A percentile compares a stretch with the other conserved stretches of the same genome.
phyloP scores from a whole-genome alignment of 2,113 vertebrate species.

The Clinocottus analis region DNA sequence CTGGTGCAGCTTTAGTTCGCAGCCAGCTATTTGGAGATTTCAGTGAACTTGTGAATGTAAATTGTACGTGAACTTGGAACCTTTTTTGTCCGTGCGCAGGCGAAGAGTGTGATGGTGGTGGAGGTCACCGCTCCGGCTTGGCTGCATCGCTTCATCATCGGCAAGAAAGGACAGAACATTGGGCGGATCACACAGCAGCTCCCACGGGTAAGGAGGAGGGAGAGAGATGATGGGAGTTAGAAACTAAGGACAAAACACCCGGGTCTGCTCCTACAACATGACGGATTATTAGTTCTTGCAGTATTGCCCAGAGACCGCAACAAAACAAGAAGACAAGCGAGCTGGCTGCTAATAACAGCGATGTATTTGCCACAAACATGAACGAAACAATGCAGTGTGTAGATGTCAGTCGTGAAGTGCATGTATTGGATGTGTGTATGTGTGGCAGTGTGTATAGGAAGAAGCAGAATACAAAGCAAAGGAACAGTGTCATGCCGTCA shows the following conservation, averaged over 20 bases:
- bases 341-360: background rate
- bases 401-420: background rate
- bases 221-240: background rate
- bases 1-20: background rate
- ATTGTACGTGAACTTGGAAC: background rate
- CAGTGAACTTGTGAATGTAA: background rate
- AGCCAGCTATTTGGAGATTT: background rate
- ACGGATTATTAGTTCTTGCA: background rate
- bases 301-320: no score
- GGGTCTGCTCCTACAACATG: background rate
- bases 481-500: background rate
- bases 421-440: background rate
- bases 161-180: slow-evolving; percentile 87
- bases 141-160: slow-evolving; percentile 89
- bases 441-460: no score
- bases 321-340: no score
- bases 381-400: background rate
- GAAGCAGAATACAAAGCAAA: no score
- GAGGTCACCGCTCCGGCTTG: slow-evolving; percentile 85
- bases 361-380: background rate
- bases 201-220: slow-evolving; percentile 77
- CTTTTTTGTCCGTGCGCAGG: slow-evolving; percentile 66
- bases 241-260: background rate
- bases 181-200: slow-evolving; percentile 85
- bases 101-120: slow-evolving; percentile 83